Base-by-base conservation (phyloP, 2,113 vertebrate species). In the Danionella cerebrum region DNA sequence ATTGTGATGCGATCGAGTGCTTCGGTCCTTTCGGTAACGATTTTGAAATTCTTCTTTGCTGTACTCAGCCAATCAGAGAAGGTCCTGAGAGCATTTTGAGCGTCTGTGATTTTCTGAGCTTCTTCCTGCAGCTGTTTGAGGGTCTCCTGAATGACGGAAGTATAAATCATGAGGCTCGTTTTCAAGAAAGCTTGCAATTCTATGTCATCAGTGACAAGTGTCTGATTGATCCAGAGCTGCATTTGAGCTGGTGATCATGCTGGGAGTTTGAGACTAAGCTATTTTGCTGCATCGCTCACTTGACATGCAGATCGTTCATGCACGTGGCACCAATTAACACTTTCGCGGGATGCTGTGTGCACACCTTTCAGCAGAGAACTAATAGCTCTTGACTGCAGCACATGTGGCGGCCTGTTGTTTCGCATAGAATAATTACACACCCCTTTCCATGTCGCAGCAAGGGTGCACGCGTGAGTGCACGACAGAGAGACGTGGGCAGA, bases 61-160 rank as follows among this genome's bases (percentile, higher is more conserved):
- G 84, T 85, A 70, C 67, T 78, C 11, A 91, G 90, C 96, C 96
- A 99, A 38, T 94, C 90, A 0, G 84, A 84, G 76, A 95, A 98
- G 72, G 87, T 82, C 36, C 68, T 72, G 45, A 95, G 90, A 60
- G 92, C 87, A 8, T 83, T 78, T 33, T 93, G 91, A 1, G 94
- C 91, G 71, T 97, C 94, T 13, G 93, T 89, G 14, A 96, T 86
- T 77, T 85, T 91, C 69, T 78, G 89, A 60, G 93, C 84, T 80
- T 98, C 96, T 76, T 98, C 92, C 76, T 94, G 90, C 22, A 98
- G 82, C 74, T 91, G 91, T 75, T 94, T 95, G 62, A 93, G 84
- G 80, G 89, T 91, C 58, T 97, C 96, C 96, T 99, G 69, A 59
- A 74, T 73, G 48, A 59, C 33, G 27, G 16, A 25, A 31, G 53